Evolutionary conservation across 1,140 invertebrate genomes (phyloP), one percentile per base, ranked within the genome.

Genomic region (Bacillus rossius): DNA sequence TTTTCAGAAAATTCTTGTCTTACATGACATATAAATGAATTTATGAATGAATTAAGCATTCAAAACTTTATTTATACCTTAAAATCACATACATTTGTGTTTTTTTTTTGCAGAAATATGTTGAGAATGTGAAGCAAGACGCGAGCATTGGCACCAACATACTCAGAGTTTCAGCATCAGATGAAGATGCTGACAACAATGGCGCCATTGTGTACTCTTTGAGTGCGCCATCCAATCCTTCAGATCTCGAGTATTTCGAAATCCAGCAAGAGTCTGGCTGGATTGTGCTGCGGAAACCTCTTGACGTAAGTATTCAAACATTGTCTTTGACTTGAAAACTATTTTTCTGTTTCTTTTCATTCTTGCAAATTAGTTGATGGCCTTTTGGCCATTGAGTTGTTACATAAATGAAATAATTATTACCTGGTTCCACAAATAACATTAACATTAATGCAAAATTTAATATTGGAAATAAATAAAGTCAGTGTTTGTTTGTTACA

Each of bases 91-190:
- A n/a, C n/a, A n/a, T n/a, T n/a, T n/a, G n/a, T n/a, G n/a, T n/a
- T n/a, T n/a, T n/a, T n/a, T n/a, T n/a, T n/a, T 34, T 79, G 29
- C 75, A 94, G 91, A 94, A 94, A 91, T 96, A 96, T 75, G 88
- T 94, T 60, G 94, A 96, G 74, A 95, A 96, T 76, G 92, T 96
- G 10, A 96, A 96, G 76, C 94, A 96, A 81, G 94, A 96, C 71
- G 94, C 93, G 20, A 94, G 91, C 74, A 93, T 94, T 64, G 93
- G 93, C 41, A 95, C 92, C 26, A 96, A 95, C 72, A 96, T 96
- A 64, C 76, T 96, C 47, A 82, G 93, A 69, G 92, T 96, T 3
- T 96, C 92, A 2, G 94, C 94, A 60, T 94, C 91, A 37, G 94
- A 96, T 70, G 93, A 96, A 74, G 94, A 96, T 81, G 93, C 93